Conservation (phyloP, 1,140 invertebrate genomes). For the Hyles vespertilio region DNA sequence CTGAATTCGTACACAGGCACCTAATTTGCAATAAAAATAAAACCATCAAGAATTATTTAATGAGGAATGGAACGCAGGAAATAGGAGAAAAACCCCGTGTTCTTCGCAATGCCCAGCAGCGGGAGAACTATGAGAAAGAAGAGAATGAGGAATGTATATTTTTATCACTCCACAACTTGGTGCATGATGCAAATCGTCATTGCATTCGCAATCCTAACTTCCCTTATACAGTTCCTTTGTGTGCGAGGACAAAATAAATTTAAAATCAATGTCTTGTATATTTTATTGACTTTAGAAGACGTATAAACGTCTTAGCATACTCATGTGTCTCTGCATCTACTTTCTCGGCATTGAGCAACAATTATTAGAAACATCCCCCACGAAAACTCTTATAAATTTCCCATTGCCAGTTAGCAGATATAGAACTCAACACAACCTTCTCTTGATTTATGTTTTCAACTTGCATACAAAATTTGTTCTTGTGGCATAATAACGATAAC, state of each 20-base stretch:
- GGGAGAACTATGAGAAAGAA: no score
- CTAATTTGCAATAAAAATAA: no score
- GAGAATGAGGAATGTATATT: no score
- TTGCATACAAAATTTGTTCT: constrained; percentile 42
- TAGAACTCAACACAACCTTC: constrained; percentile 33
- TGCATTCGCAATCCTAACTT: no score
- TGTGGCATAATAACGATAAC: constrained; percentile 36
- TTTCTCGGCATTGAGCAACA: constrained; percentile 41
- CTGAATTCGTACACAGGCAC: no score
- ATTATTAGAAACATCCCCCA: constrained; percentile 33
- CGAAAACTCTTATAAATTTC: constrained; percentile 52
- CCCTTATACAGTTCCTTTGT: no score
- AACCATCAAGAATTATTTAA: no score
- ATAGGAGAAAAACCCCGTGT: no score
- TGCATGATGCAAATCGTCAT: no score
- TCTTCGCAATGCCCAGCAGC: no score
- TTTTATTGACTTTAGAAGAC: constrained; percentile 41
- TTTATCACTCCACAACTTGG: no score
- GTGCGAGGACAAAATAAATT: not conserved
- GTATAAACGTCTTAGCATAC: constrained; percentile 36
- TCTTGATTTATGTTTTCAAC: constrained; percentile 32
- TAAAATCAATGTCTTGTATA: constrained; percentile 3
- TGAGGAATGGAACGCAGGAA: no score
- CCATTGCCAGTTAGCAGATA: constrained; percentile 64
- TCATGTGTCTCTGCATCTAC: constrained; percentile 25